Percentiles rank a stretch among this genome's conserved stretches.
These are phyloP conservation scores for Schizopygopsis pylzovi DNA, from an alignment of 2,797 vertebrate genomes.

Conservation along the genomic window DNA sequence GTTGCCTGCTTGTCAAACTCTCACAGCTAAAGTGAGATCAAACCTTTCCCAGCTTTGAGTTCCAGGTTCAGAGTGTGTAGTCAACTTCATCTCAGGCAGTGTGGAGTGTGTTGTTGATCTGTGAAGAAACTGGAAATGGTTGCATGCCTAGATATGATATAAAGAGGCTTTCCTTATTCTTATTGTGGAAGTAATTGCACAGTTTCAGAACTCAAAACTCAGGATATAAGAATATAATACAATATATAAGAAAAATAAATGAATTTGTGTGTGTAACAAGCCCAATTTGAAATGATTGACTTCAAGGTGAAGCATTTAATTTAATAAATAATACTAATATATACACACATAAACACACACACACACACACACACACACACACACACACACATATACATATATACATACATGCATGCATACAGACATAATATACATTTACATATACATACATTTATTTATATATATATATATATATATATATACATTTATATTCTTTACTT, in stretches of 20 bases:
- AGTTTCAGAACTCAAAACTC: not conserved
- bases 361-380: too few relatives aligned
- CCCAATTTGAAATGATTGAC: too few relatives aligned
- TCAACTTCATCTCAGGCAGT: not conserved
- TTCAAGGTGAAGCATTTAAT: too few relatives aligned
- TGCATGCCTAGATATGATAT: not conserved
- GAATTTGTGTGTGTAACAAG: not conserved
- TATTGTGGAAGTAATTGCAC: not conserved
- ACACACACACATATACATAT: too few relatives aligned
- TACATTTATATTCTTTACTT: too few relatives aligned
- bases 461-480: too few relatives aligned
- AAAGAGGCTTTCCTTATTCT: constrained; percentile 12
- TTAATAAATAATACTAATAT: too few relatives aligned
- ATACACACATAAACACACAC: too few relatives aligned
- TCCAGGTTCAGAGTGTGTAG: constrained; percentile 10
- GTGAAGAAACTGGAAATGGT: not conserved
- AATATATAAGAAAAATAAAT: not conserved
- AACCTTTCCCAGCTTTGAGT: constrained; percentile 22
- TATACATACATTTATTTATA: too few relatives aligned
- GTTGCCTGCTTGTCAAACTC: constrained; percentile 45
- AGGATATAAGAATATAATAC: not conserved
- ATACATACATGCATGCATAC: too few relatives aligned
- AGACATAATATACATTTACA: too few relatives aligned
- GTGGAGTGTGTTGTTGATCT: constrained; percentile 12
- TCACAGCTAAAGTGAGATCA: constrained; percentile 44